Evolutionary conservation across 30 jellyfish, hydroid and myxozoan species (phyloP), one percentile per base, ranked within the genome.

Genomic region (Turritopsis rubra): DNA sequence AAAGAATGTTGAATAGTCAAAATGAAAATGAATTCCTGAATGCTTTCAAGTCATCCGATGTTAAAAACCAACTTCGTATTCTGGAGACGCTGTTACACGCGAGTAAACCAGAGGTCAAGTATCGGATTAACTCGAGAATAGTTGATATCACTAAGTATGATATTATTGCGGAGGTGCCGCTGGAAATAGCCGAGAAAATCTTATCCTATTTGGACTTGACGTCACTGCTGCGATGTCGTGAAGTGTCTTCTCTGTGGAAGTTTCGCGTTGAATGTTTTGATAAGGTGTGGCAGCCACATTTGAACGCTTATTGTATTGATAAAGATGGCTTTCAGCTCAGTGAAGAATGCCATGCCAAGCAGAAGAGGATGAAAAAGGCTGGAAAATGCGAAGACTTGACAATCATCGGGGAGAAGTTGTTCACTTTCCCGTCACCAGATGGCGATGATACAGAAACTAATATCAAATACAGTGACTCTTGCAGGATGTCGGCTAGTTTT

Each of bases 21-120:
- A 4, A 17, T 66, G 30, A 7, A 66, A 66, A 66, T 26, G 30
- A n/a, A 1, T n/a, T 3, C 29, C 7, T 66, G 17, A 17, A 66
- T n/a, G 30, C 27, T 66, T 66, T n/a, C 29, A 66, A 66, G 17
- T n/a, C 29, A 21, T 66, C 16, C 9, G 76, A 66, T 66, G 76
- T 7, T 7, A 41, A 26, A 9, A 0, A 68, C 23, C 88, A 82
- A 66, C 73, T 82, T 0, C 18, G 17, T 27, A 25, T 82, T 5
- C 20, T 82, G 20, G 85, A 65, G 70, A 71, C 27, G 19, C 75
- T 82, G 66, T 71, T 82, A 21, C 86, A 31, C 0, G 73, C 26
- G 13, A 82, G 88, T n/a, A 65, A 71, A 18, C 88, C 88, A 9
- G 88, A 82, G 72, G 88, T 82, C 52, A 82, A 82, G 29, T 82